These are phyloP conservation scores for Hylyphantes graminicola DNA, from an alignment of 1,140 invertebrate genomes.

Conservation along the genomic window DNA sequence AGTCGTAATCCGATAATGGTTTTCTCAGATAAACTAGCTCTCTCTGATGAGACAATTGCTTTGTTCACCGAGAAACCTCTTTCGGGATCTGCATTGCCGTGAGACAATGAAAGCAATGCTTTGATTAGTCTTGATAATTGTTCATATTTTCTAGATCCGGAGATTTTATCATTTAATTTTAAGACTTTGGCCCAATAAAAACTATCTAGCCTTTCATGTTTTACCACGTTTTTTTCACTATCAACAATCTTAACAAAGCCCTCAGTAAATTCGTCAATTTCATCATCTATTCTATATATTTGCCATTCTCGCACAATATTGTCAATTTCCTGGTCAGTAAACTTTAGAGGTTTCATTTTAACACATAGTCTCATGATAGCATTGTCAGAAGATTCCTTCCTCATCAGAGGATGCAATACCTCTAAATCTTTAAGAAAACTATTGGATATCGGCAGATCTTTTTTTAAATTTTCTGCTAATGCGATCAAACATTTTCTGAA, in stretches of 20 bases:
- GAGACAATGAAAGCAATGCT: neutral
- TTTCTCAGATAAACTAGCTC: neutral
- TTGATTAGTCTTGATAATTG: neutral
- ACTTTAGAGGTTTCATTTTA: neutral
- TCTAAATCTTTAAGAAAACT: constrained; percentile 4
- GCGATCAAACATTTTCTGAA: neutral
- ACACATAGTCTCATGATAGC: neutral
- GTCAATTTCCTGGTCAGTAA: neutral
- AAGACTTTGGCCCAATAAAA: neutral
- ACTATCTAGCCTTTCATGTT: neutral
- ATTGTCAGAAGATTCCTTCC: neutral
- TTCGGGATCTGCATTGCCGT: constrained; percentile 14
- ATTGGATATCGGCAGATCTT: neutral
- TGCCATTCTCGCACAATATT: neutral
- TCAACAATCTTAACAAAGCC: neutral
- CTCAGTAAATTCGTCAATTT: neutral
- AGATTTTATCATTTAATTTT: neutral
- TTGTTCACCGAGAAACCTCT: neutral
- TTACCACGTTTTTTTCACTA: neutral
- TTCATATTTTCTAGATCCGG: neutral
- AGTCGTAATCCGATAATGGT: neutral
- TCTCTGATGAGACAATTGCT: neutral
- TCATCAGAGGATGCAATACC: neutral
- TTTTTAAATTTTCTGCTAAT: neutral
- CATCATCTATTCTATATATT: neutral